A percentile compares a stretch with the other conserved stretches of the same genome.
Conservation (phyloP, 2,888 invertebrate genomes). For the Phorcus lineatus region DNA sequence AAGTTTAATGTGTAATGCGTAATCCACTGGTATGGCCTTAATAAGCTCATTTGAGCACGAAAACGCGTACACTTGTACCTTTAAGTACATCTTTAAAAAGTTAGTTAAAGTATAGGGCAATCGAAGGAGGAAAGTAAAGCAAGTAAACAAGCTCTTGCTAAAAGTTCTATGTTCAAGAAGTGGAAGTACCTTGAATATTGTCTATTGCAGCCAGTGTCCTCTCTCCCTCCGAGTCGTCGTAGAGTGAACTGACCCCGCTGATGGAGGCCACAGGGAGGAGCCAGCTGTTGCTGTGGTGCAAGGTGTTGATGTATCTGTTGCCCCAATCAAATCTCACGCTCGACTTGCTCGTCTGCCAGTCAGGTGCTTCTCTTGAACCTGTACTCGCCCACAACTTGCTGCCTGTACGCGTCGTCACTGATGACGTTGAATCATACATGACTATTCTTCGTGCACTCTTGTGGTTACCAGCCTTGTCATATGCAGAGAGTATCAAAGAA, state of each 20-base stretch:
- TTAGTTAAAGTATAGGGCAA: too few relatives aligned
- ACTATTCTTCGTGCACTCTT: slow-evolving; percentile 26
- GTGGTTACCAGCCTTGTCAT: slow-evolving; percentile 33
- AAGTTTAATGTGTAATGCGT: too few relatives aligned
- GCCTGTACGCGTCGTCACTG: slow-evolving; percentile 14
- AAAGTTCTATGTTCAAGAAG: too few relatives aligned
- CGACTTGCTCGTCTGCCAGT: slow-evolving; percentile 32
- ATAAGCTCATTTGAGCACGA: too few relatives aligned
- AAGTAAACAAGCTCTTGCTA: too few relatives aligned
- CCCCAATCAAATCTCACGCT: slow-evolving; percentile 29
- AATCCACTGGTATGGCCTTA: too few relatives aligned
- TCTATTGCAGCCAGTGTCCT: slow-evolving; percentile 23
- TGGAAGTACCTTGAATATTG: slow-evolving; percentile 30
- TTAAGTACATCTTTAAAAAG: too few relatives aligned
- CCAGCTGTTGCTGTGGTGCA: slow-evolving; percentile 35
- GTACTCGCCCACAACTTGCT: slow-evolving; percentile 26
- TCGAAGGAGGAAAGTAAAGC: too few relatives aligned
- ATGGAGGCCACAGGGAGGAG: slow-evolving; percentile 24
- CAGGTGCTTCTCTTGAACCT: slow-evolving; percentile 28
- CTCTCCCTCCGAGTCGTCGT: slow-evolving; percentile 37
- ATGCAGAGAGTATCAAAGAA: slow-evolving; percentile 17
- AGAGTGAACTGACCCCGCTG: slow-evolving; percentile 18
- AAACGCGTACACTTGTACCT: too few relatives aligned
- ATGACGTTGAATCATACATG: slow-evolving; percentile 32
- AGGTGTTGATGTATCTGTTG: slow-evolving; percentile 31